These are phyloP conservation scores for Elephas maximus DNA, from an alignment of 2,113 vertebrate genomes.

Conservation along the genomic window DNA sequence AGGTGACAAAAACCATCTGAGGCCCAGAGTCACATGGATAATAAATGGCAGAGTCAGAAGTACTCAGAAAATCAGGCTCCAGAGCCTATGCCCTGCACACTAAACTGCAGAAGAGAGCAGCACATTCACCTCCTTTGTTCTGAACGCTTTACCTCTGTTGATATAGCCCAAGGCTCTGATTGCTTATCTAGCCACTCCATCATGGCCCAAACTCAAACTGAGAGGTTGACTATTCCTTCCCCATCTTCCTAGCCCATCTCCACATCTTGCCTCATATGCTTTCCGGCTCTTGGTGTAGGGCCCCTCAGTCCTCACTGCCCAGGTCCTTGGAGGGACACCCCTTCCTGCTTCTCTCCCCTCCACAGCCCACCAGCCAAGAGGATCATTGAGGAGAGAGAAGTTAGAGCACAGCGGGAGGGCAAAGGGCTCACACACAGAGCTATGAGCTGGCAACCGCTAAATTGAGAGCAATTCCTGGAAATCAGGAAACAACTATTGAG, in stretches of 20 bases:
- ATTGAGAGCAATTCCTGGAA: conserved; percentile 80
- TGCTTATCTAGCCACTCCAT: not conserved
- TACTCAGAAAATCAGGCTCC: not conserved
- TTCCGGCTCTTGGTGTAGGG: not conserved
- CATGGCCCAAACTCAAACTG: not conserved
- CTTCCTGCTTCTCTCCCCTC: not conserved
- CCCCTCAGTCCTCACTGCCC: not conserved
- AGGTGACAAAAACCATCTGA: not conserved
- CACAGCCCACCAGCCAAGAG: not conserved
- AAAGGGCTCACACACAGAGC: conserved; percentile 46
- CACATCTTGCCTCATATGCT: not conserved
- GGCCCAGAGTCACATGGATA: not conserved
- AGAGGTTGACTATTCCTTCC: not conserved
- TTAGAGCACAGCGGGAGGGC: conserved; percentile 37
- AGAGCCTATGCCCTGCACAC: not conserved
- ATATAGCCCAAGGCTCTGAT: not conserved
- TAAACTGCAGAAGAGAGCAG: not conserved
- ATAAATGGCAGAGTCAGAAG: not conserved
- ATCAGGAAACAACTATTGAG: conserved; percentile 76
- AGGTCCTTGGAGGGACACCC: not conserved
- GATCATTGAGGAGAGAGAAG: conserved; percentile 18
- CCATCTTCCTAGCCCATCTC: not conserved
- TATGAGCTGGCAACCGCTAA: conserved; percentile 69
- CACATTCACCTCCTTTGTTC: not conserved
- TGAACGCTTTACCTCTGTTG: not conserved